phyloP scores from a whole-genome alignment of 2,113 vertebrate genomes.

The Halichoeres trimaculatus region DNA sequence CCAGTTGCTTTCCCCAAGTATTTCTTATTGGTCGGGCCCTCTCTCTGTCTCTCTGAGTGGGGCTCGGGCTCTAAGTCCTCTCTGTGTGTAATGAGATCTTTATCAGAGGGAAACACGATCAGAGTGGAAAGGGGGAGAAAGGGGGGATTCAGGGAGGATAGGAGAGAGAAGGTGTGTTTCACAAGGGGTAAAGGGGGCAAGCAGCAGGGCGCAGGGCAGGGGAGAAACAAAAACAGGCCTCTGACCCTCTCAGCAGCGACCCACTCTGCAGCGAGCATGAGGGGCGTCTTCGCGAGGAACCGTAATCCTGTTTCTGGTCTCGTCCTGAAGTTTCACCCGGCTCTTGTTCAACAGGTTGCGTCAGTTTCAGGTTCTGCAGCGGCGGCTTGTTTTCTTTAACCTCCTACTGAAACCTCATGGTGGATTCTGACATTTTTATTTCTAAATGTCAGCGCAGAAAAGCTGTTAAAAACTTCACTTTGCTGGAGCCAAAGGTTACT shows the following conservation, averaged over 20 bases:
- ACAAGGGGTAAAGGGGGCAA: slow-evolving; percentile 37
- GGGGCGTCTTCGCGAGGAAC: not conserved
- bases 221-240: slow-evolving; percentile 62
- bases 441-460: slow-evolving; percentile 30
- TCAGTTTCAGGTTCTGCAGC: slow-evolving; percentile 48
- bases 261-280: slow-evolving; percentile 14
- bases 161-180: slow-evolving; percentile 62
- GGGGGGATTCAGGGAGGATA: slow-evolving; percentile 33
- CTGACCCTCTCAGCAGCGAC: slow-evolving; percentile 63
- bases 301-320: slow-evolving; percentile 49
- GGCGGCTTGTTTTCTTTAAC: slow-evolving; percentile 46
- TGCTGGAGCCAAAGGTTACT: slow-evolving; percentile 26
- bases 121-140: slow-evolving; percentile 55
- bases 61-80: slow-evolving; percentile 77
- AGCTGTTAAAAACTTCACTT: slow-evolving; percentile 11
- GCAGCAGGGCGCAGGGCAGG: slow-evolving; percentile 36
- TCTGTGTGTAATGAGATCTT: slow-evolving; percentile 83
- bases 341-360: slow-evolving; percentile 73
- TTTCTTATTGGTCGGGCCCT: slow-evolving; percentile 65
- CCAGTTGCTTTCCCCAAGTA: slow-evolving; percentile 75
- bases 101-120: slow-evolving; percentile 82
- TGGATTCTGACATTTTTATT: not conserved
- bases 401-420: slow-evolving; percentile 23
- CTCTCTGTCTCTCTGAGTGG: slow-evolving; percentile 62
- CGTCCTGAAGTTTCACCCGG: slow-evolving; percentile 27